Conservation (phyloP, 1,140 invertebrate species). For the Drosophila lacertosa region DNA sequence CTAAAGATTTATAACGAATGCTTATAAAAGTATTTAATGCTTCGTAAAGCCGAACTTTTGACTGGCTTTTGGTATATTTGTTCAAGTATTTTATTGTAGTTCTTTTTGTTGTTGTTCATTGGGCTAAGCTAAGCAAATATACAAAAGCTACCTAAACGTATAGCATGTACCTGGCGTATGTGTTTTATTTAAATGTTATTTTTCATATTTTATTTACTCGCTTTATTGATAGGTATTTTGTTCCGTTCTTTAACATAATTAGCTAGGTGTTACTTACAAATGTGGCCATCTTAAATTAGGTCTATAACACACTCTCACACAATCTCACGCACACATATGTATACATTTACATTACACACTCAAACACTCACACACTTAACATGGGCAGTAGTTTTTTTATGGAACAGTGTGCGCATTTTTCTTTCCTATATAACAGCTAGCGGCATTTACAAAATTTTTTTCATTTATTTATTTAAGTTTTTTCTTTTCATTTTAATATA, state of each 20-base stretch:
- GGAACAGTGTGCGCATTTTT: constrained; percentile 63
- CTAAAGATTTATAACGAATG: constrained; percentile 48
- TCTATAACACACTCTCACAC: constrained; percentile 24
- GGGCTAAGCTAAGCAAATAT: constrained; percentile 76
- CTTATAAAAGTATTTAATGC: constrained; percentile 63
- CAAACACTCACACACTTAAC: constrained; percentile 48
- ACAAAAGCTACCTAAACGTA: constrained; percentile 77
- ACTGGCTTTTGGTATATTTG: constrained; percentile 17
- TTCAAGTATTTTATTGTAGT: constrained; percentile 3
- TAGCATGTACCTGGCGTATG: constrained; percentile 48
- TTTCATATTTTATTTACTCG: constrained; percentile 56
- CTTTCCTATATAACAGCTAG: constrained; percentile 44
- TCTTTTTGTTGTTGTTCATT: constrained; percentile 21
- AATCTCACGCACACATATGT: constrained; percentile 7
- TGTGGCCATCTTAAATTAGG: constrained; percentile 69
- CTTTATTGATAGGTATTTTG: constrained; percentile 53
- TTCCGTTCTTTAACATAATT: constrained; percentile 64
- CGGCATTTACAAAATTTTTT: constrained; percentile 39
- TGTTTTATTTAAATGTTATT: constrained; percentile 60
- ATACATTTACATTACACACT: constrained; percentile 8
- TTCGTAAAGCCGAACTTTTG: constrained; percentile 43
- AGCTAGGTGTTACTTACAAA: constrained; percentile 73
- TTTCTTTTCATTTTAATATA: constrained; percentile 6
- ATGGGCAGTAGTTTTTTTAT: constrained; percentile 70
- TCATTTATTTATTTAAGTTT: background rate